Evolutionary conservation across 2,888 invertebrate genomes (phyloP).

Genomic region (Monopis laevigella): DNA sequence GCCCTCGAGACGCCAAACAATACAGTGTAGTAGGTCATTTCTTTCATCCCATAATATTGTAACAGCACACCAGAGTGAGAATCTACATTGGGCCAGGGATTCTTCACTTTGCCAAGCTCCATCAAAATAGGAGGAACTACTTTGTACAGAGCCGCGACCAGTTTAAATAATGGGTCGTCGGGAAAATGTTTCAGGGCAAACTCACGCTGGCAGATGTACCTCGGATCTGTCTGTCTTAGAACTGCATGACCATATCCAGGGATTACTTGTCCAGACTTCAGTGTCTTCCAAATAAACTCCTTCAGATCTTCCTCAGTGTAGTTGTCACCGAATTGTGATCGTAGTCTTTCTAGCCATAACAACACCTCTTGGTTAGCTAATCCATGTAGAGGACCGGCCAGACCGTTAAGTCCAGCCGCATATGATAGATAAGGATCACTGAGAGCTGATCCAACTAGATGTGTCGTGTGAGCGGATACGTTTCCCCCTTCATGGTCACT

Average conservation of each 20-base stretch:
- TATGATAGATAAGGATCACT: conserved; percentile 95
- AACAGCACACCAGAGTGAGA: conserved; percentile 88
- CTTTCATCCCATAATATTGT: conserved; percentile 85
- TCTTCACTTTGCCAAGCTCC: conserved; percentile 88
- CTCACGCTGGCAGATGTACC: conserved; percentile 83
- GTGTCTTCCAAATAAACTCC: conserved; percentile 97
- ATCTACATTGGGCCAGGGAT: conserved; percentile 95
- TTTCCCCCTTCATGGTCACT: conserved; percentile 97
- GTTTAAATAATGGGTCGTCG: conserved; percentile 79
- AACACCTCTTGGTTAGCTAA: conserved; percentile 96
- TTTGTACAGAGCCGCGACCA: conserved; percentile 81
- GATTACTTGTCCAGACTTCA: conserved; percentile 95
- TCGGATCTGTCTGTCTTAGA: conserved; percentile 92
- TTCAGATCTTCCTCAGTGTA: conserved; percentile 91
- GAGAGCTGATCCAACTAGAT: conserved; percentile 92
- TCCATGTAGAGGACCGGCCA: conserved; percentile 96
- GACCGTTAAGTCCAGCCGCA: conserved; percentile 91
- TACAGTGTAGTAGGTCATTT: conserved; percentile 92
- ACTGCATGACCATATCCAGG: conserved; percentile 98
- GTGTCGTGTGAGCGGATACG: conserved; percentile 94
- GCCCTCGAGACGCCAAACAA: conserved; percentile 90
- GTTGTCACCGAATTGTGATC: conserved; percentile 84
- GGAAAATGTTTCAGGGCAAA: conserved; percentile 88
- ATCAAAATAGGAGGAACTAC: conserved; percentile 83
- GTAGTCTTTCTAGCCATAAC: conserved; percentile 92